phyloP scores from a whole-genome alignment of 1,140 invertebrate species.

The Homalodisca vitripennis region DNA sequence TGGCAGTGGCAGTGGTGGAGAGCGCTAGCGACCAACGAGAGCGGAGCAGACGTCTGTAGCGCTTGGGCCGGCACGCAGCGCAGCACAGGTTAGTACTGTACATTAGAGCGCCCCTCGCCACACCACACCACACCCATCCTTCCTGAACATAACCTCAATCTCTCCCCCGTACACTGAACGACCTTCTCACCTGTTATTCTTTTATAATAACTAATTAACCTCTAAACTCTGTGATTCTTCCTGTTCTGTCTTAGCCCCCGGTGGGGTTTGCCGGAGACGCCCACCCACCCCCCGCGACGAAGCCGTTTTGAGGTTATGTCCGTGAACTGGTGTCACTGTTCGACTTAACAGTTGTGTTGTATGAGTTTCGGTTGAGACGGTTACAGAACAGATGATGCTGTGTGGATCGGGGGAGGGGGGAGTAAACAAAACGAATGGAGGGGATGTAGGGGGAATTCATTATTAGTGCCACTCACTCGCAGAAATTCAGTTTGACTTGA shows the following conservation, averaged over 20 bases:
- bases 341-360: too few species aligned
- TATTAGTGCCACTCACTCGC: not conserved
- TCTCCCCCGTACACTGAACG: not conserved
- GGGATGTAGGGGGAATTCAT: not conserved
- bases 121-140: too few species aligned
- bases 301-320: not conserved
- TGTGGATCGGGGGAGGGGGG: not conserved
- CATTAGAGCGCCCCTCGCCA: too few species aligned
- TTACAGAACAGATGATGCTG: not conserved
- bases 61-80: not conserved
- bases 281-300: too few species aligned
- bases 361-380: too few species aligned
- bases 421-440: not conserved
- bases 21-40: not conserved
- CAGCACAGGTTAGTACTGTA: too few species aligned
- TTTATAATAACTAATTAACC: not conserved
- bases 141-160: not conserved
- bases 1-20: not conserved
- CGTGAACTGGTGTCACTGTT: too few species aligned
- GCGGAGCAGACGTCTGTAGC: not conserved
- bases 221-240: not conserved
- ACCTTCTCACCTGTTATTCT: not conserved
- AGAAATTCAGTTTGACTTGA: not conserved
- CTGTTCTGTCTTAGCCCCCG: not conserved
- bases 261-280: not conserved